These are phyloP conservation scores for Myotis myotis DNA, from an alignment of 2,797 vertebrate genomes.

Conservation along the genomic window DNA sequence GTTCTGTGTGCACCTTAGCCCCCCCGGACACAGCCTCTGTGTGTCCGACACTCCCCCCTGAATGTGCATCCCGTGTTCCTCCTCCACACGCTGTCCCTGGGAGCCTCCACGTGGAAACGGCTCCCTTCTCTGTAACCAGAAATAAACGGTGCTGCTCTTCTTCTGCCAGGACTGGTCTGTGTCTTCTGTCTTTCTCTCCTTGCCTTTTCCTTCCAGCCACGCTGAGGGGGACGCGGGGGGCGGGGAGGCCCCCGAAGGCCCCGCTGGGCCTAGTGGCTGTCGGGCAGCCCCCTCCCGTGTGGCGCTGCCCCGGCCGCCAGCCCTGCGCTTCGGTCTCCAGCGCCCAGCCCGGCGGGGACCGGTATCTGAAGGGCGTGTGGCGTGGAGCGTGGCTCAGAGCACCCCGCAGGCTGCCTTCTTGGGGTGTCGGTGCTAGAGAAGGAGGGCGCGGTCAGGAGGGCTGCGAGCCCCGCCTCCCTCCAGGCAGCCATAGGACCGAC, in stretches of 20 bases:
- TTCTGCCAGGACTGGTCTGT: conserved; percentile 77
- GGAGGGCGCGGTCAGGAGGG: neutral
- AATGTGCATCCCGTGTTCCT: conserved; percentile 68
- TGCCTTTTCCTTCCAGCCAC: neutral
- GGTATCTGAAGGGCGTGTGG: neutral
- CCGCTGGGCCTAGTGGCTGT: neutral
- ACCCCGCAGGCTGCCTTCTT: neutral
- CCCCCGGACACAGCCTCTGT: conserved; percentile 24
- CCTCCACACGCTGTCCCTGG: conserved; percentile 73
- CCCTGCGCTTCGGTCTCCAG: neutral
- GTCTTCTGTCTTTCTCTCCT: conserved; percentile 77
- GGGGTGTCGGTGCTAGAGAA: neutral
- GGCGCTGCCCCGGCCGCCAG: neutral
- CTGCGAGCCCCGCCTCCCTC: neutral
- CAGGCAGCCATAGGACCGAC: neutral
- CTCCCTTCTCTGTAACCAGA: conserved; percentile 77
- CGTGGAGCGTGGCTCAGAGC: neutral
- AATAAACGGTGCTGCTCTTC: conserved; percentile 81
- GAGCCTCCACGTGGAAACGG: conserved; percentile 70
- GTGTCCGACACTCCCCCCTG: conserved; percentile 66
- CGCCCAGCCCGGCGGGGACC: neutral
- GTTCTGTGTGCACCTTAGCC: conserved; percentile 59
- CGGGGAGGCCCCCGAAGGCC: neutral
- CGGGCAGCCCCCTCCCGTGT: no score
- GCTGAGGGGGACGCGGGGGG: neutral